Conservation (phyloP, 2,113 vertebrate genomes). For the Cairina moschata region DNA sequence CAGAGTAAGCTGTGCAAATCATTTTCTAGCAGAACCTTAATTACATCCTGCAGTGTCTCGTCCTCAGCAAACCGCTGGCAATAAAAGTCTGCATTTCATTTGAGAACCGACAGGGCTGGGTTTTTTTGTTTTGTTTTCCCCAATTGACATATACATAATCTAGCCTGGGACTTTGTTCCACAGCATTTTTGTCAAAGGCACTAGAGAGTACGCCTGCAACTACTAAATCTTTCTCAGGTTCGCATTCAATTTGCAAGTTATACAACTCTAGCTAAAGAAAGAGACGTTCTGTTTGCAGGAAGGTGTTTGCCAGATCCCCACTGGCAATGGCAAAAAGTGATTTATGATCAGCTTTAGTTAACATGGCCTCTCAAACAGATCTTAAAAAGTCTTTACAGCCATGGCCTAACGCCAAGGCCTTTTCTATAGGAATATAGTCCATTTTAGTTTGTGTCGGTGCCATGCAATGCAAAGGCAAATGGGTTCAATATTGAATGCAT, state of each 20-base stretch:
- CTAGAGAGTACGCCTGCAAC: conserved; percentile 54
- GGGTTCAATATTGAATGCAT: background rate
- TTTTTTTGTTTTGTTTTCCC: conserved; percentile 63
- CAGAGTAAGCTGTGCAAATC: conserved; percentile 67
- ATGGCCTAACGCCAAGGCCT: background rate
- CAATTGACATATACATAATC: conserved; percentile 61
- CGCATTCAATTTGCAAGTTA: conserved; percentile 67
- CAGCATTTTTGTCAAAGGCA: conserved; percentile 66
- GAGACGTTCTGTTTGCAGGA: conserved; percentile 55
- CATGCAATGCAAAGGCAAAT: background rate
- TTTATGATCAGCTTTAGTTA: conserved; percentile 66
- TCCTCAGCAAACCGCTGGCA: conserved; percentile 62
- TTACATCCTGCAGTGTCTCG: conserved; percentile 66
- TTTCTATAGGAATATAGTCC: conserved; percentile 16
- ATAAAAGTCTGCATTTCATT: conserved; percentile 65
- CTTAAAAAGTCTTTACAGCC: conserved; percentile 41
- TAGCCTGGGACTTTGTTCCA: conserved; percentile 67
- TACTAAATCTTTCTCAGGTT: conserved; percentile 70
- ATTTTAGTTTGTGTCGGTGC: background rate
- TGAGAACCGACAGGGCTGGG: conserved; percentile 32
- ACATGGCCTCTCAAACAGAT: conserved; percentile 52
- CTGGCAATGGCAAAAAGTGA: conserved; percentile 59
- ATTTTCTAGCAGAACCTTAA: conserved; percentile 66
- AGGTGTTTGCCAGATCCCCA: conserved; percentile 67
- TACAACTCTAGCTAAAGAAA: conserved; percentile 54